Base-by-base conservation (phyloP, 53 echinoderm and acorn worm species). In the Holothuria scabra region DNA sequence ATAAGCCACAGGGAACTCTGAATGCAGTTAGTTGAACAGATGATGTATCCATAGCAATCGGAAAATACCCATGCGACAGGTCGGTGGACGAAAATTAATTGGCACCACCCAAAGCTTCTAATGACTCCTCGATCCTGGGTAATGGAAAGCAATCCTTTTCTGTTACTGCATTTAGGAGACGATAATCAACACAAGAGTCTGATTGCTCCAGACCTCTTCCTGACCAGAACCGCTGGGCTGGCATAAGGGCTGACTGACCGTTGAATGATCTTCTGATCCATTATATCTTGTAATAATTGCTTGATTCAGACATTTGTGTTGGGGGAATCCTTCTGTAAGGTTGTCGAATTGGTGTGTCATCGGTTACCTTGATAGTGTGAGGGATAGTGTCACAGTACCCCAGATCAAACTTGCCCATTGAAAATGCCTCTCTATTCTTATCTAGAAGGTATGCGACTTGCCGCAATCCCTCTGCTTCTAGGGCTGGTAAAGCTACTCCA, bases 381-480 rank as follows among this genome's bases (percentile, higher is more conserved):
- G 84, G 87, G 34, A 91, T 87, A 8, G 78, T 83, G 21, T 64
- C 46, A 62, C 91, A 91, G 24, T 85, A 64, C 23, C 91, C 85
- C 18, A 89, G 30, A 75, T 86, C 90, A 90, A 86, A 90, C 55
- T 87, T 83, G 21, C 56, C 78, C 28, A 48, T 86, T 8, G 85
- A 88, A 32, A 91, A 88, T 10, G 60, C 88, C 0, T 67, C 31
- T 74, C 41, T 58, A 75, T 92, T 88, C 28, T 89, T 83, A 21
- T 24, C 32, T 49, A 88, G 61, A 8, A 92, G 80, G 18, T 18
- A 20, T 6, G 59, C 86, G 0, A 82, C 89, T 69, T 46, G 38
- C 10, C 34, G 19, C 14, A 49, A 58, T 19, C 80, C 81, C 1
- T 67, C 12, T 13, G 34, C 10, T 2, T 69, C 83, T 80, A 82